Evolutionary conservation across 53 echinoderm and acorn worm species (phyloP), one percentile per base, ranked within the genome.

Genomic region (Actinopyga echinites): DNA sequence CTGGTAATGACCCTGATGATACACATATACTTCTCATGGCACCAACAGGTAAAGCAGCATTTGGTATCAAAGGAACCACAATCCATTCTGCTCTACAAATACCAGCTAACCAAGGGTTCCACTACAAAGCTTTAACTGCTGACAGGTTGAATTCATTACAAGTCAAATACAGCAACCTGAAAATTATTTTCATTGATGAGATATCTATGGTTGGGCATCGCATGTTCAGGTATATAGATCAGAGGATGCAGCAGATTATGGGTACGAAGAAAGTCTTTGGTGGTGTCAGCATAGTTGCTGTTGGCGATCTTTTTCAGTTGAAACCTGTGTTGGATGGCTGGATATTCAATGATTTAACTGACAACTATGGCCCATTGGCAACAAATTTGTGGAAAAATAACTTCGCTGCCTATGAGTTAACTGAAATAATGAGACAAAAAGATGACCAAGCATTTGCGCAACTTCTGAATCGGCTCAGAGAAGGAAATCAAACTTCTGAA

Each of bases 401-500:
- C 61, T 87, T 77, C 87, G 36, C 57, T 37, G 40, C 78, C 19
- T 87, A 67, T 83, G 87, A 91, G 54, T n/a, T n/a, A n/a, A n/a
- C n/a, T n/a, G n/a, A n/a, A n/a, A n/a, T n/a, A n/a, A n/a, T n/a
- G n/a, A n/a, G 91, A 22, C 91, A 91, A 77, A 83, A 63, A 65
- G 87, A 87, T 57, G 87, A 91, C 53, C 34, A 74, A 74, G 40
- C 67, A 12, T 91, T 83, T 87, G 91, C 91, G 57, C 42, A 91
- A 19, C 66, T 87, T 25, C 56, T 87, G 26, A 87, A 84, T 43
- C 32, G 91, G 19, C 25, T 91, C 26, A 64, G 91, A 78, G 84
- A 87, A 60, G 91, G 87, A 53, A 82, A 77, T 57, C 87, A 87
- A 33, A 87, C 91, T 55, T 28, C 4, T 54, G 67, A 83, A 19